Evolutionary conservation across 1,140 invertebrate genomes (phyloP), one percentile per base, ranked within the genome.

Genomic region (Trichomalopsis sarcophagae): DNA sequence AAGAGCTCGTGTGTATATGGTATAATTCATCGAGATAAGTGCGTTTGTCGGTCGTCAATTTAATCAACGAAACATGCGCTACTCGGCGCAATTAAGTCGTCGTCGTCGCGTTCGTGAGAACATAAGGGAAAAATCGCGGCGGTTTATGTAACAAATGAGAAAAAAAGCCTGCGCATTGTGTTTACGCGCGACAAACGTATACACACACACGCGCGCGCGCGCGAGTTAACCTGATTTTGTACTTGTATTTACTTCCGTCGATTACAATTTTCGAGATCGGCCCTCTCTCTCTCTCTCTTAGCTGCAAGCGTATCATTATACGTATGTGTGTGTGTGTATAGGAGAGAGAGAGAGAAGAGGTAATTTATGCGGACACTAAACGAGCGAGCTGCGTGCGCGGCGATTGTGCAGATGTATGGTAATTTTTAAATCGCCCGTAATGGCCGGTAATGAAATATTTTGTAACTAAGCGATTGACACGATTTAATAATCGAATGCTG

Each of bases 21-120:
- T 69, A 40, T 66, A 81, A 73, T 81, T 81, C 30, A 81, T 81
- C 27, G 68, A 71, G 66, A 81, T 73, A 81, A 81, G 68, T 73
- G 80, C n/a, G 68, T 81, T 73, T 73, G 68, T 66, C 69, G 80
- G 30, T 33, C 80, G 80, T 73, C 68, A 73, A 69, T 71, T 81
- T 66, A 81, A 81, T 81, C 80, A 81, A 50, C 68, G 36, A 81
- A 81, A 73, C 68, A 73, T 11, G 33, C 68, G 69, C 68, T 44
- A 36, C 33, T 36, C 47, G 55, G 71, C 40, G n/a, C 68, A 50
- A 81, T 81, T 81, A 81, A 47, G n/a, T 30, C 68, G 11, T 50
- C 68, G 27, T 27, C 27, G 27, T 27, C 27, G 27, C 27, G n/a
- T 27, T 27, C 27, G 27, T 50, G 80, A 73, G 80, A 81, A 73